These are phyloP conservation scores for Drosophila eohydei DNA, from an alignment of 2,888 invertebrate species.

Conservation along the genomic window DNA sequence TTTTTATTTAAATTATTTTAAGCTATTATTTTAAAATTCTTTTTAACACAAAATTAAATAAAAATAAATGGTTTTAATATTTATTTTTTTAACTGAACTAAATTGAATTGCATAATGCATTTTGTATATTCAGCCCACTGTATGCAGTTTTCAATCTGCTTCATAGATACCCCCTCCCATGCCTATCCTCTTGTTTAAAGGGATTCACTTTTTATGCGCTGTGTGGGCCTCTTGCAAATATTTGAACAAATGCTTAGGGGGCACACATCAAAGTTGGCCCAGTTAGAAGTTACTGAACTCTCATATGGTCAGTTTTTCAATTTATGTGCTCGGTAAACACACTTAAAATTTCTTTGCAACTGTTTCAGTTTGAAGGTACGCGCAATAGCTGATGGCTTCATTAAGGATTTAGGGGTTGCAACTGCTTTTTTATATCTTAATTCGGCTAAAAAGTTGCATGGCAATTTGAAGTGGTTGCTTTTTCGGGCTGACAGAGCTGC, in stretches of 20 bases:
- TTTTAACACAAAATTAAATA: too few species aligned
- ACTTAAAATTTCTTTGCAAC: conserved; percentile 63
- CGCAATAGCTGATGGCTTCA: conserved; percentile 68
- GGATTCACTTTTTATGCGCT: conserved; percentile 19
- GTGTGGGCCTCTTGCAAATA: conserved; percentile 61
- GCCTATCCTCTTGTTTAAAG: conserved; percentile 25
- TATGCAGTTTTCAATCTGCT: conserved; percentile 14
- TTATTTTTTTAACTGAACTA: neutral
- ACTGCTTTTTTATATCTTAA: conserved; percentile 72
- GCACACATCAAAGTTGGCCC: conserved; percentile 46
- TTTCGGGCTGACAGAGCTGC: conserved; percentile 16
- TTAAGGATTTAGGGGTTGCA: conserved; percentile 59
- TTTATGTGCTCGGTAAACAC: conserved; percentile 56
- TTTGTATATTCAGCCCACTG: conserved; percentile 23
- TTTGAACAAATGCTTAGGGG: conserved; percentile 67
- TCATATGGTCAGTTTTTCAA: conserved; percentile 71
- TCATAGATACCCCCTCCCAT: conserved; percentile 17
- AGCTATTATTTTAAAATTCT: too few species aligned
- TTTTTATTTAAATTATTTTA: too few species aligned
- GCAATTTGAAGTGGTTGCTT: conserved; percentile 71
- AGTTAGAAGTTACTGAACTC: conserved; percentile 35
- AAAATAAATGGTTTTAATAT: neutral
- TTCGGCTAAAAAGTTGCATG: conserved; percentile 53
- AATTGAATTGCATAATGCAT: neutral
- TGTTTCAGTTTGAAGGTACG: conserved; percentile 46